Evolutionary conservation across 2,888 invertebrate species (phyloP).

Genomic region (Esperia sulphurella): DNA sequence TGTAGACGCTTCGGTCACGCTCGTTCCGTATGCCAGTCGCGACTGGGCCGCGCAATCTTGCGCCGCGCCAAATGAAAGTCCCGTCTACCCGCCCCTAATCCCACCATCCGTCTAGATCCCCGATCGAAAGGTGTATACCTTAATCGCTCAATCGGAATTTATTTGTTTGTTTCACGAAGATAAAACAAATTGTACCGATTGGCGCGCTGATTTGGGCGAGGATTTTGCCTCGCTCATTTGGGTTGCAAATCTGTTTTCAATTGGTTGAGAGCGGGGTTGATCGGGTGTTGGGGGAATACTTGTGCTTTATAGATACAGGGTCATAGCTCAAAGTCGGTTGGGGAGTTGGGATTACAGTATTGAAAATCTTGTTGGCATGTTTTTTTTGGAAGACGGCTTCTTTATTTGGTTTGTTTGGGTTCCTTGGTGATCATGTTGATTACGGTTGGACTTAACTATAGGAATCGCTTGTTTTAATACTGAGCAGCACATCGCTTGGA

Average conservation of each 20-base stretch:
- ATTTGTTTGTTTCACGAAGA: slow-evolving; percentile 46
- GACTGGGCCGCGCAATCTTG: slow-evolving; percentile 26
- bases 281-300: neutral
- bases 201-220: slow-evolving; percentile 26
- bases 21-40: slow-evolving; percentile 30
- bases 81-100: slow-evolving; percentile 29
- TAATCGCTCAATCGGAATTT: slow-evolving; percentile 65
- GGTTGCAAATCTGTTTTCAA: slow-evolving; percentile 19
- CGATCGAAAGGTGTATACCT: slow-evolving; percentile 54
- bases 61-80: slow-evolving; percentile 34
- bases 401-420: too few relatives aligned
- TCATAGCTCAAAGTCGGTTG: neutral
- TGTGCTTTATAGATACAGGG: neutral
- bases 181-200: slow-evolving; percentile 56
- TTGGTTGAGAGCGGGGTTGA: slow-evolving; percentile 21
- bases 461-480: too few relatives aligned
- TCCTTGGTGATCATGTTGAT: too few relatives aligned
- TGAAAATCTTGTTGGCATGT: too few relatives aligned
- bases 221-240: slow-evolving; percentile 16
- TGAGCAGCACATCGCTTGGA: too few relatives aligned
- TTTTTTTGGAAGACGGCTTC: too few relatives aligned
- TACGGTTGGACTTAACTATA: too few relatives aligned
- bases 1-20: neutral
- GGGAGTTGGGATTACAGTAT: neutral
- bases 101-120: slow-evolving; percentile 45